A percentile compares a stretch with the other conserved stretches of the same genome.
Evolutionary conservation across 1,140 invertebrate species (phyloP).

Genomic region (Bombus sibiricus): DNA sequence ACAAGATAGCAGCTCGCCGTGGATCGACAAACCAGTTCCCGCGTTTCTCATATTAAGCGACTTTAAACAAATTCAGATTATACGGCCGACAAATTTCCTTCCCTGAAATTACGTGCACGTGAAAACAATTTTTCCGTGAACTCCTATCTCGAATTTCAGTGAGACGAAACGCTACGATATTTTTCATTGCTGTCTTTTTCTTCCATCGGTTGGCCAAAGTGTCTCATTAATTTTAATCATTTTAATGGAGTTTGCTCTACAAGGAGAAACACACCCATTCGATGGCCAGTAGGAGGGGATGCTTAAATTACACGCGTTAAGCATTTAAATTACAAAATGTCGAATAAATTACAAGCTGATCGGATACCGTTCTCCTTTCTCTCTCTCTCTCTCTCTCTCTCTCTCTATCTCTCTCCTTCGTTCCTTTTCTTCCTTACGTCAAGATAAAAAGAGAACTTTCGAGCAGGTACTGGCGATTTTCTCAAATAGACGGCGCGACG

Average conservation of each 20-base stretch:
- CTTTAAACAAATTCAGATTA: constrained; percentile 1
- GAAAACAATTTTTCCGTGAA: background rate
- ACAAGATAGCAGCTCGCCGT: background rate
- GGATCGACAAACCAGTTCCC: background rate
- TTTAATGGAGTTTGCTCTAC: constrained; percentile 6
- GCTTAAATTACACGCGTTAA: constrained; percentile 16
- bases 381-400: background rate
- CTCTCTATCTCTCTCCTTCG: too few species aligned
- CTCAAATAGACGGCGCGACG: constrained; percentile 30
- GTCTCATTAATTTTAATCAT: constrained; percentile 9
- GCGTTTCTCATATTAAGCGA: background rate
- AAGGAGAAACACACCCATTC: background rate
- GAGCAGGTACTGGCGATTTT: constrained; percentile 35
- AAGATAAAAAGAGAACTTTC: background rate
- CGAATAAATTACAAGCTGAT: constrained; percentile 38
- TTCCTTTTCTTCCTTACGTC: background rate
- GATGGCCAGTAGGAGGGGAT: background rate
- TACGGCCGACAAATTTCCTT: background rate
- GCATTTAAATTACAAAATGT: constrained; percentile 43
- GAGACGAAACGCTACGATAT: background rate
- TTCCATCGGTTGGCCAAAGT: background rate
- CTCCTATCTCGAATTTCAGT: background rate
- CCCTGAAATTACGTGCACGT: background rate
- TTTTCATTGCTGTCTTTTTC: background rate
- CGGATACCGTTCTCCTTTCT: background rate